Conservation (phyloP, 2,797 vertebrate genomes). For the Phrynocephalus forsythii region DNA sequence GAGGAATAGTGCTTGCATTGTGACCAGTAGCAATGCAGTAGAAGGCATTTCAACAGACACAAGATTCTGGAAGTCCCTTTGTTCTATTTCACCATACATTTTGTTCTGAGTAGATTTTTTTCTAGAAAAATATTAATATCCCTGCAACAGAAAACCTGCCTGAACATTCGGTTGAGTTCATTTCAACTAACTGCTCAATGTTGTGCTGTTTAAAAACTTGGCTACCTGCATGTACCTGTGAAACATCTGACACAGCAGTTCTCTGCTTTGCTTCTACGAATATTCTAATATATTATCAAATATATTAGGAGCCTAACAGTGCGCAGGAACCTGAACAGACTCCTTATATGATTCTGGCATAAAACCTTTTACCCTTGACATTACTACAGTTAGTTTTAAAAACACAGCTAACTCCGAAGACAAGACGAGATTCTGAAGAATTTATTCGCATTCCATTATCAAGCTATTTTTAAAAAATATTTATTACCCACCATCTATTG, state of each 20-base stretch:
- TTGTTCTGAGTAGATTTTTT: no score
- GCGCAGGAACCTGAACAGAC: not conserved
- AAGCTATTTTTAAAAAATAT: slow-evolving; percentile 69
- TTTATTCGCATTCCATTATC: slow-evolving; percentile 65
- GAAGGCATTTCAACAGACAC: no score
- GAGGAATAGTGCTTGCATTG: no score
- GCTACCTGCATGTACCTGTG: not conserved
- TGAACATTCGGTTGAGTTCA: not conserved
- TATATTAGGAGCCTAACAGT: not conserved
- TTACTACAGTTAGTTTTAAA: slow-evolving; percentile 28
- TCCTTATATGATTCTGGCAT: not conserved
- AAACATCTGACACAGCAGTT: not conserved
- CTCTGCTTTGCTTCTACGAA: not conserved
- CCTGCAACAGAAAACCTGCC: not conserved
- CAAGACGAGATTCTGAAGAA: slow-evolving; percentile 66
- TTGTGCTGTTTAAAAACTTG: not conserved
- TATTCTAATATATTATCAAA: not conserved
- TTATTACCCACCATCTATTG: slow-evolving; percentile 70
- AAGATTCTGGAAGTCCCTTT: no score
- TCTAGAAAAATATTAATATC: not conserved
- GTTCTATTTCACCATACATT: no score
- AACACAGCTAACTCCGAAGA: slow-evolving; percentile 66
- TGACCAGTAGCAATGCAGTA: no score
- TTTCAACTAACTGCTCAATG: not conserved
- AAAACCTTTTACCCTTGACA: slow-evolving; percentile 33